A percentile compares a stretch with the other conserved stretches of the same genome.
Conservation (phyloP, 2,113 vertebrate species). For the Ahaetulla prasina region DNA sequence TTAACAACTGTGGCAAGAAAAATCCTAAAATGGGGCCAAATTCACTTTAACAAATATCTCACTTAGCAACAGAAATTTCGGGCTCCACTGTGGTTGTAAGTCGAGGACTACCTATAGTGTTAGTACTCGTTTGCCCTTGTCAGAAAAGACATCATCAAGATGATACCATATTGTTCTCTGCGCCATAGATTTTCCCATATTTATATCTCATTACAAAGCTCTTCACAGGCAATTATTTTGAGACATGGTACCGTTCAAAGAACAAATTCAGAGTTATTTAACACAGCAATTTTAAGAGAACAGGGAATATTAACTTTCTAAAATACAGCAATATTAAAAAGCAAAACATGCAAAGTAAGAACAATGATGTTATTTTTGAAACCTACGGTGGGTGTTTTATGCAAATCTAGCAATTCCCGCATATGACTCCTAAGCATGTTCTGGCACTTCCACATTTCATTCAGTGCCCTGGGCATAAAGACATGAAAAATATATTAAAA, state of each 20-base stretch:
- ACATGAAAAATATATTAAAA: constrained; percentile 15
- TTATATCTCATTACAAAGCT: background rate
- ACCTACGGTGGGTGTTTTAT: constrained; percentile 90
- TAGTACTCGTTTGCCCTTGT: background rate
- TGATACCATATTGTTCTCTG: background rate
- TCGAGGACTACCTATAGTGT: background rate
- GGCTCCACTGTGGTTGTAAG: background rate
- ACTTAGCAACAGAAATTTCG: background rate
- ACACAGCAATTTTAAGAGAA: background rate
- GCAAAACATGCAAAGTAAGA: background rate
- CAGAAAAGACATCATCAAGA: background rate
- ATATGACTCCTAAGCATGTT: constrained; percentile 96
- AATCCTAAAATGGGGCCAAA: background rate
- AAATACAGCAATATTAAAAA: background rate
- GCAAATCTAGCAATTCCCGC: constrained; percentile 92
- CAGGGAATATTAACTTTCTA: background rate
- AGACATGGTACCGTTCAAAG: background rate
- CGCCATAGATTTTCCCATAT: background rate
- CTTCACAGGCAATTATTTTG: background rate
- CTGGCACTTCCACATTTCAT: constrained; percentile 99
- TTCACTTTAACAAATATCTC: background rate
- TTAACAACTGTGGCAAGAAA: background rate
- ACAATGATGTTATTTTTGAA: constrained; percentile 42
- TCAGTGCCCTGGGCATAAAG: constrained; percentile 81
- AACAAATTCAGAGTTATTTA: background rate